A percentile compares a stretch with the other conserved stretches of the same genome.
phyloP scores from a whole-genome alignment of 2,113 vertebrate species.

The Vireo altiloquus region DNA sequence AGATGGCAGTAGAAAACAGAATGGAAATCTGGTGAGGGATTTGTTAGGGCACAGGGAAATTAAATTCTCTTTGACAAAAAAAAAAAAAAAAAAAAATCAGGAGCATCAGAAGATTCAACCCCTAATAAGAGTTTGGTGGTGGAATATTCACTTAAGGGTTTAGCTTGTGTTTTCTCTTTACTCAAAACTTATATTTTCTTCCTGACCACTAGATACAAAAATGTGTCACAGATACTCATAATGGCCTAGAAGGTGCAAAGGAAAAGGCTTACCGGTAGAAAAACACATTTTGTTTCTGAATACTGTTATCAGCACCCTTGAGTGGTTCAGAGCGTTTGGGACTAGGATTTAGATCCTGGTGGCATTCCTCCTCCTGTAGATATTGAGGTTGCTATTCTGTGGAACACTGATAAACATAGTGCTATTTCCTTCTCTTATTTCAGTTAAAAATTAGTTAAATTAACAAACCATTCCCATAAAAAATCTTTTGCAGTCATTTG shows the following conservation, averaged over 20 bases:
- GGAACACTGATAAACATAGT: background rate
- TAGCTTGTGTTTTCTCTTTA: background rate
- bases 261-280: background rate
- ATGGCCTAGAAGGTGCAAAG: background rate
- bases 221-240: background rate
- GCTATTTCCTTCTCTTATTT: background rate
- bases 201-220: background rate
- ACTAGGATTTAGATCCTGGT: background rate
- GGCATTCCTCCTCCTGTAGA: background rate
- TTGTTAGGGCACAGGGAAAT: background rate
- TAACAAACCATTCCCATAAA: background rate
- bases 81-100: background rate
- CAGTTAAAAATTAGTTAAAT: background rate
- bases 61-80: background rate
- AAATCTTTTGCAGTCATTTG: background rate
- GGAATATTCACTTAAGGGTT: background rate
- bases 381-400: background rate
- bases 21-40: background rate
- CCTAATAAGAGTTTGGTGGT: background rate
- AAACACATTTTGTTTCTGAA: background rate
- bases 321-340: background rate
- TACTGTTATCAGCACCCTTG: background rate
- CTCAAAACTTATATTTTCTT: background rate
- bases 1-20: background rate
- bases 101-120: background rate